phyloP scores from a whole-genome alignment of 2,113 vertebrate species.

The Lamprotornis superbus region DNA sequence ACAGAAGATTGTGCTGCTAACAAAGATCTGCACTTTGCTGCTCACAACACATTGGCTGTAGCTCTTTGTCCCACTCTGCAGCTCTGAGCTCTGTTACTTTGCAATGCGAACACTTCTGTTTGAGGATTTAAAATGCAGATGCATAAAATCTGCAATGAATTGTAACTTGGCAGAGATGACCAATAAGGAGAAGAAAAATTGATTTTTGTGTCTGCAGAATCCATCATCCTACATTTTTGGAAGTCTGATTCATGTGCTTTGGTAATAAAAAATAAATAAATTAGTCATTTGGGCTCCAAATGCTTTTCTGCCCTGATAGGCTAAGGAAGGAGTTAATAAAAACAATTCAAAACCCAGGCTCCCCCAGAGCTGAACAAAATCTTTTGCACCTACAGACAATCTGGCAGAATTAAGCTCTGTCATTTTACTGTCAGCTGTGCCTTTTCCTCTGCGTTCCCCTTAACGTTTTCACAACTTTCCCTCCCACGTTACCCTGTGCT shows the following conservation, averaged over 20 bases:
- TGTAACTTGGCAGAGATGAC: not conserved
- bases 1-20: not conserved
- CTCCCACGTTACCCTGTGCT: not conserved
- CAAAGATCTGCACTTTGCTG: not conserved
- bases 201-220: not conserved
- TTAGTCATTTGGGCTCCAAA: not conserved
- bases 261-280: conserved; percentile 4
- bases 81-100: not conserved
- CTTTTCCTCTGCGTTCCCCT: not conserved
- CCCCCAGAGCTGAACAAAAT: not conserved
- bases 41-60: not conserved
- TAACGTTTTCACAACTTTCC: not conserved
- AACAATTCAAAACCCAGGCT: not conserved
- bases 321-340: not conserved
- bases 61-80: not conserved
- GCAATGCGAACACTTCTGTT: not conserved
- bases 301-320: not conserved
- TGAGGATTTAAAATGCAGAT: conserved; percentile 29
- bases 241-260: not conserved
- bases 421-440: not conserved
- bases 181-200: not conserved
- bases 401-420: not conserved
- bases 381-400: not conserved
- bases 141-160: not conserved
- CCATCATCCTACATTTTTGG: not conserved